Conservation (phyloP, 2,888 invertebrate genomes). For the Drosophila mayaguana region DNA sequence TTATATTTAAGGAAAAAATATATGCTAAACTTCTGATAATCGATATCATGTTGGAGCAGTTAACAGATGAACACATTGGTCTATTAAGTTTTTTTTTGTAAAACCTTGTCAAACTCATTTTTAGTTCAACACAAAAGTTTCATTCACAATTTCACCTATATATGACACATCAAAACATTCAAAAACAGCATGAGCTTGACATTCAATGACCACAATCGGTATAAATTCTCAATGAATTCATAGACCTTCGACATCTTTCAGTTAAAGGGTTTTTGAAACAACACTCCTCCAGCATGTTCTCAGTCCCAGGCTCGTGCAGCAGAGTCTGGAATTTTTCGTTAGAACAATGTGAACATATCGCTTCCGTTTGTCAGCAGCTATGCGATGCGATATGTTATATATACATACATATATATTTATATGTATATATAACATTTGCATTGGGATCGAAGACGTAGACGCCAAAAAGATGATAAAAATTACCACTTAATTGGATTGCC, state of each 20-base stretch:
- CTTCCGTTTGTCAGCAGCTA: conserved; percentile 77
- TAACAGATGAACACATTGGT: no score
- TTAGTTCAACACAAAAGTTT: not conserved
- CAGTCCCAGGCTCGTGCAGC: conserved; percentile 39
- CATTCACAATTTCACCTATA: not conserved
- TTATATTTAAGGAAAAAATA: no score
- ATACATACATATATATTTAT: not conserved
- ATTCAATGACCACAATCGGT: not conserved
- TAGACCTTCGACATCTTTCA: not conserved
- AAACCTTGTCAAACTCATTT: not conserved
- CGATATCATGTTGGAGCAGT: no score
- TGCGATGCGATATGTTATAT: conserved; percentile 25
- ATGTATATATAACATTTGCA: conserved; percentile 4
- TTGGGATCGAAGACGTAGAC: conserved; percentile 46
- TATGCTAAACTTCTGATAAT: no score
- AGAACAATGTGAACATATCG: conserved; percentile 78
- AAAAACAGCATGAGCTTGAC: not conserved
- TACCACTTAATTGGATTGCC: conserved; percentile 75
- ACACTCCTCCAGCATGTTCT: conserved; percentile 15
- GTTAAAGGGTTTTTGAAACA: conserved; percentile 14
- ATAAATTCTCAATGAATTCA: not conserved
- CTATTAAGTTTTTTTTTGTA: no score
- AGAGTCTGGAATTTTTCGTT: conserved; percentile 61
- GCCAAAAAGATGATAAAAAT: conserved; percentile 69
- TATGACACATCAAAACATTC: not conserved